Evolutionary conservation across 1,140 invertebrate species (phyloP).

Genomic region (Chrysomallon squamiferum): DNA sequence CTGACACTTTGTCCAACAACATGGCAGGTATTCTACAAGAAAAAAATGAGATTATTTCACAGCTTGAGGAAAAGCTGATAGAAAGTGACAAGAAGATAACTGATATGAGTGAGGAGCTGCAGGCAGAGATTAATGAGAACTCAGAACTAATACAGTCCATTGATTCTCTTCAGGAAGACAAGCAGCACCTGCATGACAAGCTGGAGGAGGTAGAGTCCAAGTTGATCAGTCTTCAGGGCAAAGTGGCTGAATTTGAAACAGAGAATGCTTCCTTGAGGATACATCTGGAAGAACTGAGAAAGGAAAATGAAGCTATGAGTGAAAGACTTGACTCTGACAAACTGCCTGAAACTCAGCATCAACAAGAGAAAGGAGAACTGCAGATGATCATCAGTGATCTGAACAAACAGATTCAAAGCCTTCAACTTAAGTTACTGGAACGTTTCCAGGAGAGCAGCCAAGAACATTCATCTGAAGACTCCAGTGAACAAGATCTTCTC

Average conservation of each 20-base stretch:
- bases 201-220: slow-evolving; percentile 42
- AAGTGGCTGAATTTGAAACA: slow-evolving; percentile 37
- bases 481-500: slow-evolving; percentile 35
- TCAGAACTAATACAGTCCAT: slow-evolving; percentile 35
- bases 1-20: slow-evolving; percentile 46
- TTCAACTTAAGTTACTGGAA: slow-evolving; percentile 28
- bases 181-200: slow-evolving; percentile 35
- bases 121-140: slow-evolving; percentile 45
- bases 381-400: slow-evolving; percentile 34
- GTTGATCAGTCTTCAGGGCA: slow-evolving; percentile 30
- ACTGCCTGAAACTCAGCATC: slow-evolving; percentile 6
- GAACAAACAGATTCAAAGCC: slow-evolving; percentile 35
- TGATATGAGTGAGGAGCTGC: slow-evolving; percentile 51
- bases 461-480: background rate
- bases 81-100: slow-evolving; percentile 54
- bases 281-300: slow-evolving; percentile 44
- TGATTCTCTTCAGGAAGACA: slow-evolving; percentile 39
- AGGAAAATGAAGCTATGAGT: slow-evolving; percentile 40
- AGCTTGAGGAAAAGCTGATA: slow-evolving; percentile 57
- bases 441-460: slow-evolving; percentile 15
- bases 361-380: slow-evolving; percentile 38
- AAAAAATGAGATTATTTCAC: slow-evolving; percentile 55
- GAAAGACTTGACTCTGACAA: slow-evolving; percentile 32
- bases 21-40: slow-evolving; percentile 48
- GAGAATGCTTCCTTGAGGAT: slow-evolving; percentile 39